Conservation (phyloP, 1,140 invertebrate genomes). For the Platyscapa corneri region DNA sequence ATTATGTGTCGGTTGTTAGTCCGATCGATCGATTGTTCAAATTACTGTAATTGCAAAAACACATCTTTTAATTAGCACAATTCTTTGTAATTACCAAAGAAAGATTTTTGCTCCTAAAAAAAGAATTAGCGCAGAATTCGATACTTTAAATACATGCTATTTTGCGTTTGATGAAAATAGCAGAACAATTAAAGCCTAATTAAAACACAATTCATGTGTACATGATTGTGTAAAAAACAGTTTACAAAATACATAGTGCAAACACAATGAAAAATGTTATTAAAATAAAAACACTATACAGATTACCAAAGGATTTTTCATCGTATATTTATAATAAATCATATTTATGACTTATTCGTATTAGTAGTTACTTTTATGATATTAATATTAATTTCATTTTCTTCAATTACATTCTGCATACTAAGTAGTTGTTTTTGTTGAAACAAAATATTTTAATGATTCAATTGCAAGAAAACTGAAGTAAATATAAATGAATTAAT, state of each 20-base stretch:
- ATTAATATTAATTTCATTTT: too few species aligned
- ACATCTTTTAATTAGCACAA: constrained; percentile 44
- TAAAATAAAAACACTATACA: too few species aligned
- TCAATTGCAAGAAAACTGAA: too few species aligned
- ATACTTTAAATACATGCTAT: constrained; percentile 23
- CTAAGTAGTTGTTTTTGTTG: too few species aligned
- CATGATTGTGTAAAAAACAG: not conserved
- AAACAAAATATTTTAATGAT: too few species aligned
- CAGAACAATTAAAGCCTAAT: constrained; percentile 30
- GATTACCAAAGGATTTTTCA: too few species aligned
- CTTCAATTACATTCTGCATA: too few species aligned
- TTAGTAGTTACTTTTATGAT: too few species aligned
- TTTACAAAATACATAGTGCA: not conserved
- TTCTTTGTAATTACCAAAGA: constrained; percentile 30
- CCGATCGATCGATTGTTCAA: constrained; percentile 35
- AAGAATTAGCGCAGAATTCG: not conserved
- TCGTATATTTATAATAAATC: too few species aligned
- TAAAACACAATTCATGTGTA: constrained; percentile 37
- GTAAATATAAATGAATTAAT: too few species aligned
- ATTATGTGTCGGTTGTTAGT: constrained; percentile 39
- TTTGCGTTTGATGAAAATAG: not conserved
- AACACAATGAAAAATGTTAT: too few species aligned
- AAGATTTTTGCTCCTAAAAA: constrained; percentile 26
- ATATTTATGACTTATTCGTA: too few species aligned
- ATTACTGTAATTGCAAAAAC: constrained; percentile 48